Conservation (phyloP, 2,113 vertebrate species). For the Campylomormyrus numenius region DNA sequence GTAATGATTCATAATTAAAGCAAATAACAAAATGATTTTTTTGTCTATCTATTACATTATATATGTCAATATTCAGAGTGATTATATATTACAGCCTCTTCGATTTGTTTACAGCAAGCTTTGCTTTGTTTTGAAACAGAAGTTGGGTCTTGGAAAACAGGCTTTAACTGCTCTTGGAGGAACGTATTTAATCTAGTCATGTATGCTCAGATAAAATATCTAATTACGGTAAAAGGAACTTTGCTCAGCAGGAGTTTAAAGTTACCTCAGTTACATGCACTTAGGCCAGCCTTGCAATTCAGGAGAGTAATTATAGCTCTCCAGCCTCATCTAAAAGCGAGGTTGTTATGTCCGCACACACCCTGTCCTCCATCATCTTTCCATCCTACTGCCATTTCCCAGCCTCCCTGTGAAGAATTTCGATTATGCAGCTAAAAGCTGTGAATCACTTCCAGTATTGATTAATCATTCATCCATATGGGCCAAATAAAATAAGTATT, state of each 20-base stretch:
- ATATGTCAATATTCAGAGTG: not conserved
- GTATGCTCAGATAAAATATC: not conserved
- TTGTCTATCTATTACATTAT: not conserved
- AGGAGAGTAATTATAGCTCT: not conserved
- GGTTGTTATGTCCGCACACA: not conserved
- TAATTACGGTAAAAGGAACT: not conserved
- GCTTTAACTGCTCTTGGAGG: not conserved
- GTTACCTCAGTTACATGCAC: not conserved
- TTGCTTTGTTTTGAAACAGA: not conserved
- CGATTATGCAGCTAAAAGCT: not conserved
- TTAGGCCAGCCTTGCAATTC: not conserved
- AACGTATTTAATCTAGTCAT: not conserved
- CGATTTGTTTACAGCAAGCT: not conserved
- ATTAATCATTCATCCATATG: not conserved
- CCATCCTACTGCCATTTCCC: not conserved
- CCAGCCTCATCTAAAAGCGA: not conserved
- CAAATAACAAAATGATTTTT: not conserved
- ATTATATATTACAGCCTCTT: not conserved
- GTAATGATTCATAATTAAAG: not conserved
- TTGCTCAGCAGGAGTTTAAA: not conserved
- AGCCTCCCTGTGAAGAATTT: not conserved
- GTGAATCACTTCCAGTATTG: not conserved
- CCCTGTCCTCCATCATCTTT: not conserved
- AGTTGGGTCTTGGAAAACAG: not conserved
- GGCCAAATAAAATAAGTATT: not conserved